These are phyloP conservation scores for Ptilodon capucinus DNA, from an alignment of 2,888 invertebrate genomes.

Conservation along the genomic window DNA sequence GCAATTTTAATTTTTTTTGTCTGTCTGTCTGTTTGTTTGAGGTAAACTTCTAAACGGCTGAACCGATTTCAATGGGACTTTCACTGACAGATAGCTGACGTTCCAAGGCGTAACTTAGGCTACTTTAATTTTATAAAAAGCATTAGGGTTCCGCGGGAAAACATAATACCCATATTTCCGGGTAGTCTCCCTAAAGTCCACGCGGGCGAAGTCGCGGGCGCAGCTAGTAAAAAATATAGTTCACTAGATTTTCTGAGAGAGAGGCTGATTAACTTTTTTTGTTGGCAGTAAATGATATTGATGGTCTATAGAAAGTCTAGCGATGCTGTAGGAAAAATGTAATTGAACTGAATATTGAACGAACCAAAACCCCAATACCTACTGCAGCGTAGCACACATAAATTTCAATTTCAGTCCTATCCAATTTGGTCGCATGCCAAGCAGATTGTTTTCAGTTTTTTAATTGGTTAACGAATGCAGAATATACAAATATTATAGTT, in stretches of 20 bases:
- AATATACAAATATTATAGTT: not conserved
- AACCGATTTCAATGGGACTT: no score
- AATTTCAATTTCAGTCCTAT: constrained; percentile 19
- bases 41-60: no score
- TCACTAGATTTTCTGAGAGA: not conserved
- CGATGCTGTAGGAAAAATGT: not conserved
- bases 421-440: constrained; percentile 29
- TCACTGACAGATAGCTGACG: no score
- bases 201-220: no score
- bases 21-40: no score
- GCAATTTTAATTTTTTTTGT: no score
- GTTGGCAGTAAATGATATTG: not conserved
- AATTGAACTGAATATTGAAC: not conserved
- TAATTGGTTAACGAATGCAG: constrained; percentile 12
- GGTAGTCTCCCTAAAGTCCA: no score
- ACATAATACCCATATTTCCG: no score
- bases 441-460: constrained; percentile 12
- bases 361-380: not conserved
- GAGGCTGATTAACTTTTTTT: not conserved
- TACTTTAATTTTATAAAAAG: no score
- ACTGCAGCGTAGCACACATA: not conserved
- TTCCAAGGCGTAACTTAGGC: no score
- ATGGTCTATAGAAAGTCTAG: not conserved
- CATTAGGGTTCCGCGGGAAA: no score
- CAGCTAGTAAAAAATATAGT: no score